Evolutionary conservation across 2,113 vertebrate genomes (phyloP).

Genomic region (Podarcis cretensis): DNA sequence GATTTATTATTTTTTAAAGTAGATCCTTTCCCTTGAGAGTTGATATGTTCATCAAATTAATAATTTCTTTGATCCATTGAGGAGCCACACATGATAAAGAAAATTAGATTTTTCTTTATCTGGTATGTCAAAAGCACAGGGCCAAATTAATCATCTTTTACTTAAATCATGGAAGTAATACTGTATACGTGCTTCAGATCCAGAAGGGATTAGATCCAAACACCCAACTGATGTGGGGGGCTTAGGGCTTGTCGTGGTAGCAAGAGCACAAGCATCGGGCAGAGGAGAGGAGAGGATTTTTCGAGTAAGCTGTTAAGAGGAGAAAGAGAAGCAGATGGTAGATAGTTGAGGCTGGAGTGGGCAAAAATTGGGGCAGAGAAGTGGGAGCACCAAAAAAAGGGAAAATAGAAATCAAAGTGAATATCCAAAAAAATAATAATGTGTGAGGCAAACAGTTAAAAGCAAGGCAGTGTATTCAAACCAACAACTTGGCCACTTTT

Average conservation of each 20-base stretch:
- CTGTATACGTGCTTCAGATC: constrained; percentile 56
- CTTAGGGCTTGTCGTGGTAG: constrained; percentile 50
- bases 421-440: not conserved
- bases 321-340: constrained; percentile 1
- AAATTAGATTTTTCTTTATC: constrained; percentile 30
- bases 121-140: constrained; percentile 52
- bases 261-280: not conserved
- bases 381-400: too few species aligned
- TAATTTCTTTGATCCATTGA: constrained; percentile 36
- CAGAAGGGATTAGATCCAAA: constrained; percentile 57
- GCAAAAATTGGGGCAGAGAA: not conserved
- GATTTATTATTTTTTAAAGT: not conserved
- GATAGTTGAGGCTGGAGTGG: not conserved
- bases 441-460: not conserved
- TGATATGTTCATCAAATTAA: constrained; percentile 23
- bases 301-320: constrained; percentile 1
- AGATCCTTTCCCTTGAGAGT: not conserved
- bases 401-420: not conserved
- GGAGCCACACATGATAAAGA: not conserved
- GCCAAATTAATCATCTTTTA: constrained; percentile 52
- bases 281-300: not conserved
- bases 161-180: constrained; percentile 66
- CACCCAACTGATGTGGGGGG: constrained; percentile 47
- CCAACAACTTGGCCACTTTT: not conserved
- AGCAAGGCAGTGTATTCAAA: not conserved